Evolutionary conservation across 2,113 vertebrate genomes (phyloP), one percentile per base, ranked within the genome.

Genomic region (Dicrurus megarhynchus): DNA sequence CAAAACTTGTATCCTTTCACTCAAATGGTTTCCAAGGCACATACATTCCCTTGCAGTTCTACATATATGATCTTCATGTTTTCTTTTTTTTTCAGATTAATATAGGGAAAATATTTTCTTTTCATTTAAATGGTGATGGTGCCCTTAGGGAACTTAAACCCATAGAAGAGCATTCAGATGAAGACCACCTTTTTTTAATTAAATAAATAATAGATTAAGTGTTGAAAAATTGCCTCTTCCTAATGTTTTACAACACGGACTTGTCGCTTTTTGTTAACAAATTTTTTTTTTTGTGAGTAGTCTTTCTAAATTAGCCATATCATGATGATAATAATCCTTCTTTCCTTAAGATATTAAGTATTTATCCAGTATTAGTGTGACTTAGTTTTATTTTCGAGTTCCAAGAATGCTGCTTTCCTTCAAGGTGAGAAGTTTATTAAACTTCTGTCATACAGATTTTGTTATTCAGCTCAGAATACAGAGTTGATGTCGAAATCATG

Each of bases 1-100:
- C 99, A 99, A 98, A 99, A 99, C 97, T 99, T 99, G 99, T 99
- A 99, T 99, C 99, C 99, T 99, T 99, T 97, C 80, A 53, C 47
- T 63, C 79, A 82, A 60, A 68, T 65, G 12, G 30, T 91, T 97
- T 92, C 75, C 24, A 90, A 84, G 69, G 63, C 73, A 74, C 90
- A 55, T 93, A 33, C 61, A 85, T 96, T 93, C 93, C 88, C 69
- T 46, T 83, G 27, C 63, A 75, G 47, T 76, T 59, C 84, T 93
- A 53, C 87, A 85, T 71, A 21, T 50, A 70, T 12, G n/a, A 56
- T 78, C 41, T 76, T 95, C 27, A 33, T 76, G 1, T 21, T 79
- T 73, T 76, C 46, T 22, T 21, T 84, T 10, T 32, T n/a, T 84
- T 79, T 82, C 46, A 44, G 65, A n/a, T 89, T 84, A 87, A 44